phyloP scores from a whole-genome alignment of 1,140 invertebrate genomes.

The Listronotus bonariensis region DNA sequence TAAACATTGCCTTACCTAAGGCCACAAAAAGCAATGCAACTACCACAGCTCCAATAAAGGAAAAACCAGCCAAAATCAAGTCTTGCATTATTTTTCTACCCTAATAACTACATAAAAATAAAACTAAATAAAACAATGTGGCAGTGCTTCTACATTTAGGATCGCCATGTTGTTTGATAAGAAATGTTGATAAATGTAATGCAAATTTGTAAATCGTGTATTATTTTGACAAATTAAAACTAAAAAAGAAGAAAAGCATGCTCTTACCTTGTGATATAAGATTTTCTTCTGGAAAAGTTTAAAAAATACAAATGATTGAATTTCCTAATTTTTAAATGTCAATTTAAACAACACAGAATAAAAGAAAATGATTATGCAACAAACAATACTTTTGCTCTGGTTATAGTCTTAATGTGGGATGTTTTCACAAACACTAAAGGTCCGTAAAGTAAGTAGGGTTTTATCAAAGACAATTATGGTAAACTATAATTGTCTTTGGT shows the following conservation, averaged over 20 bases:
- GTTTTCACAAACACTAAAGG: no score
- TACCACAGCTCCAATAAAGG: conserved; percentile 57
- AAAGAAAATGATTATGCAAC: neutral
- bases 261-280: neutral
- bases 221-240: neutral
- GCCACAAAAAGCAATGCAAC: conserved; percentile 59
- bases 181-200: neutral
- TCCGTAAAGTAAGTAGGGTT: no score
- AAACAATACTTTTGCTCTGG: neutral
- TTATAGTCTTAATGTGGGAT: no score
- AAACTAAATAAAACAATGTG: conserved; percentile 26
- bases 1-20: conserved; percentile 55
- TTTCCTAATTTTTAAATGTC: neutral
- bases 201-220: neutral
- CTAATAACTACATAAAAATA: conserved; percentile 24
- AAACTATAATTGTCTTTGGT: no score
- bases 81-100: conserved; percentile 57
- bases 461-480: no score
- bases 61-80: conserved; percentile 57
- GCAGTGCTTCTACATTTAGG: conserved; percentile 16
- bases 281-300: neutral
- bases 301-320: neutral
- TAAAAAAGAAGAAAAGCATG: neutral
- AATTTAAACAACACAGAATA: conserved; percentile 1
- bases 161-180: conserved; percentile 25